Evolutionary conservation across 2,888 invertebrate species (phyloP), one percentile per base, ranked within the genome.

Genomic region (Phymatocera aterrima): DNA sequence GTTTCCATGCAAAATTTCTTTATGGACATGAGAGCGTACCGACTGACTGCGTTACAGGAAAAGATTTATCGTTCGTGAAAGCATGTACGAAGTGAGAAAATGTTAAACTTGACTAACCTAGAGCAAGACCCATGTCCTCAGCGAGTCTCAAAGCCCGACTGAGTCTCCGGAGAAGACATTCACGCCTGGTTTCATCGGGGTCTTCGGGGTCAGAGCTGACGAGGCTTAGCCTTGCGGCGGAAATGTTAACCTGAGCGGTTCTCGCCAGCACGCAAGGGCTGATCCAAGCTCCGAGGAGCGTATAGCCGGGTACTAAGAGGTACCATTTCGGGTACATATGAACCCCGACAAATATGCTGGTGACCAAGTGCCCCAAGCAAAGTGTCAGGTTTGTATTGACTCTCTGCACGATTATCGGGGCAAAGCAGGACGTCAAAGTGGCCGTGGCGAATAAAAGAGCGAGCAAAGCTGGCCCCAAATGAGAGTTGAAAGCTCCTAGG

Each of bases 351-450:
- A 90, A 90, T 74, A 89, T 81, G n/a, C 86, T 86, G 43, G 88
- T 88, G 40, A 86, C 83, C 12, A 89, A 77, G 78, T 90, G 89
- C 10, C 84, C 86, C 74, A 87, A 34, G 78, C 84, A 85, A 78
- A 94, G 89, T 37, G 92, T 87, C 40, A 91, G 84, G 54, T 92
- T 92, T 6, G 92, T 91, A 6, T 93, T 93, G 10, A 93, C 86
- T 82, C 91, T 92, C 21, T 92, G 92, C 0, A 93, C 91, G 43
- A 94, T 84, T 6, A 91, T 91, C 0, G 93, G 93, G 2, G 93
- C 92, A 78, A 89, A 88, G 51, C 89, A 89, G 34, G 87, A 86
- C 40, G 86, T 87, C 21, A 87, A 80, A 3, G 88, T 86, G 1
- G 89, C 90, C 15, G 83, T 84, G 12, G 86, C 83, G 78, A 85